Conservation (phyloP, 2,113 vertebrate genomes). For the Crotalus tigris region DNA sequence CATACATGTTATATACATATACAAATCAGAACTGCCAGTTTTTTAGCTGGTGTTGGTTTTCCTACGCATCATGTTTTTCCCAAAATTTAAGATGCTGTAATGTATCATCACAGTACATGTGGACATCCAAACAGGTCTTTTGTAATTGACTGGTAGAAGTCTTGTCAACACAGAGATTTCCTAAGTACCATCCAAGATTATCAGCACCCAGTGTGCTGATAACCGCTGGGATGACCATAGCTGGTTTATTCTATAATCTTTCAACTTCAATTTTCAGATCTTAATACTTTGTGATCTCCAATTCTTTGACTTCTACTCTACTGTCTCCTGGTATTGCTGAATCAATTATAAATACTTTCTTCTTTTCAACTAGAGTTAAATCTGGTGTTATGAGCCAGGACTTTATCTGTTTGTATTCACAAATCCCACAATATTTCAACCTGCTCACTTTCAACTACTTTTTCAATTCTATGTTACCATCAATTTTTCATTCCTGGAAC, state of each 20-base stretch:
- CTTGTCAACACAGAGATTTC: not conserved
- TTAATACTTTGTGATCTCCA: not conserved
- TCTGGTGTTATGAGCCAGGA: not conserved
- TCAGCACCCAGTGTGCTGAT: not conserved
- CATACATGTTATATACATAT: not conserved
- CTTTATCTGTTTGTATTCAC: not conserved
- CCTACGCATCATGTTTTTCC: not conserved
- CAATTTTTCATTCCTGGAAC: not conserved
- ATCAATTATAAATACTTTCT: not conserved
- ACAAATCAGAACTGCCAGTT: not conserved
- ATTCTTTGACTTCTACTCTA: not conserved
- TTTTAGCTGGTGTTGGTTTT: not conserved
- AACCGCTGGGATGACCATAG: not conserved
- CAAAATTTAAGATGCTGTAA: not conserved
- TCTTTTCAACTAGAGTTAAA: not conserved
- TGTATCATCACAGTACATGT: not conserved
- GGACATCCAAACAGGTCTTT: not conserved
- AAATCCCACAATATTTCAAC: not conserved
- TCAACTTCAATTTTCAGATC: not conserved
- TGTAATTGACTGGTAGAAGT: not conserved
- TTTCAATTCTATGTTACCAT: not conserved
- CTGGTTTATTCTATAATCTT: not conserved
- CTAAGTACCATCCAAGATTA: not conserved
- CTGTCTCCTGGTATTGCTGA: not conserved
- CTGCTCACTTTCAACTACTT: not conserved